phyloP scores from a whole-genome alignment of 2,797 vertebrate genomes.

The Pachyuromys duprasi region DNA sequence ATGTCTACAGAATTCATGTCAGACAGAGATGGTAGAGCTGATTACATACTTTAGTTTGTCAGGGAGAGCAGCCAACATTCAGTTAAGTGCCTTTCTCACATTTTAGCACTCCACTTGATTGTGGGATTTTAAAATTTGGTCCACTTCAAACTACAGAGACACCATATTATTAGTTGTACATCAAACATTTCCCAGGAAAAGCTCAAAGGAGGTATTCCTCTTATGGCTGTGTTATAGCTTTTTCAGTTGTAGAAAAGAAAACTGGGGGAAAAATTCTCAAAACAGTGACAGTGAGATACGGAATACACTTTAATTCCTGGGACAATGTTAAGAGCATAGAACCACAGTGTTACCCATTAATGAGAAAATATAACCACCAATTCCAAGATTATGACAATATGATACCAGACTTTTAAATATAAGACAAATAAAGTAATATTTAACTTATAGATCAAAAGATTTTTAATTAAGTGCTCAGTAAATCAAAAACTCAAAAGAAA shows the following conservation, averaged over 20 bases:
- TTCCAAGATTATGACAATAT: neutral
- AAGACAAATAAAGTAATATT: neutral
- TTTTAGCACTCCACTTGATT: conserved; percentile 5
- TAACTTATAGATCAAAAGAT: conserved; percentile 32
- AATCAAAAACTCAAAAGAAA: neutral
- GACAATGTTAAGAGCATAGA: conserved; percentile 16
- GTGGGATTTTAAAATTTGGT: neutral
- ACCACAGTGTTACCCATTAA: neutral
- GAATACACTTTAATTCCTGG: conserved; percentile 23
- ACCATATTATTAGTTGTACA: neutral
- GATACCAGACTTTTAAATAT: conserved; percentile 41
- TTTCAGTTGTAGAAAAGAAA: conserved; percentile 33
- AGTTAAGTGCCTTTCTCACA: neutral
- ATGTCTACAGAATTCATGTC: neutral
- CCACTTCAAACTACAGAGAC: neutral
- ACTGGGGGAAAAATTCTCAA: neutral
- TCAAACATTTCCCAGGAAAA: neutral
- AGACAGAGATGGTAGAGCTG: neutral
- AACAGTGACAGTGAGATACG: neutral
- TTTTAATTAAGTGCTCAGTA: neutral
- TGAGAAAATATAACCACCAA: neutral
- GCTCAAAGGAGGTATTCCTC: neutral
- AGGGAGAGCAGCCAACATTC: neutral
- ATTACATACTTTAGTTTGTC: neutral
- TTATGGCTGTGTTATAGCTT: neutral